A percentile compares a stretch with the other conserved stretches of the same genome.
Conservation (phyloP, 2,113 vertebrate species). For the Bujurquina vittata region DNA sequence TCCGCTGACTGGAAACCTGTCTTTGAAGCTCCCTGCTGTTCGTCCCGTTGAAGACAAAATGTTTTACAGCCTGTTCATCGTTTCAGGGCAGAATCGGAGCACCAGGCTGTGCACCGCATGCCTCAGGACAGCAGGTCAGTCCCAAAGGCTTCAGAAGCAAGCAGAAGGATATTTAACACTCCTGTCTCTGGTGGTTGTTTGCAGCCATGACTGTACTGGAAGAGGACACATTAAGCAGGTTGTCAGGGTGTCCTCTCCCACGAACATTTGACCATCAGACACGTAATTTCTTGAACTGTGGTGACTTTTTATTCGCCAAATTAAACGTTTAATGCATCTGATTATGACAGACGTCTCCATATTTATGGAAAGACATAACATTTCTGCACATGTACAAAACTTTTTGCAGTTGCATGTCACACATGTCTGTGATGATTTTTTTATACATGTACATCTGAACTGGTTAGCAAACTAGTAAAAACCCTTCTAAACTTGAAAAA, state of each 20-base stretch:
- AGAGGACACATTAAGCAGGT: neutral
- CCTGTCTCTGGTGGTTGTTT: neutral
- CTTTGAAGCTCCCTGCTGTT: slow-evolving; percentile 53
- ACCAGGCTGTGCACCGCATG: slow-evolving; percentile 58
- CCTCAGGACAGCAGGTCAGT: slow-evolving; percentile 71
- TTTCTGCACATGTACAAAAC: neutral
- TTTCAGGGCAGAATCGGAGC: slow-evolving; percentile 13
- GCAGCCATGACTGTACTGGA: neutral
- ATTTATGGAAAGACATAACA: neutral
- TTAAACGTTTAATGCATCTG: no score
- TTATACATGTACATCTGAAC: no score
- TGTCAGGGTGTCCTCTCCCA: neutral
- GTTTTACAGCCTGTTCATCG: slow-evolving; percentile 56
- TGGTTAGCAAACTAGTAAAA: neutral
- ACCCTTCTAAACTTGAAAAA: no score
- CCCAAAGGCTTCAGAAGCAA: neutral
- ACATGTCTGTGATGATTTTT: neutral
- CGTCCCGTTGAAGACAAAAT: slow-evolving; percentile 7
- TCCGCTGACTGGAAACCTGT: slow-evolving; percentile 58
- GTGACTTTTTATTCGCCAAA: neutral
- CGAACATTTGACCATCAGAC: neutral
- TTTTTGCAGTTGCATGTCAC: no score
- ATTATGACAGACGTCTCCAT: neutral
- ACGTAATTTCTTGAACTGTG: neutral
- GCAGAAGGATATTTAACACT: neutral